Conservation (phyloP, 2,888 invertebrate genomes). For the Cacoxenus indagator region DNA sequence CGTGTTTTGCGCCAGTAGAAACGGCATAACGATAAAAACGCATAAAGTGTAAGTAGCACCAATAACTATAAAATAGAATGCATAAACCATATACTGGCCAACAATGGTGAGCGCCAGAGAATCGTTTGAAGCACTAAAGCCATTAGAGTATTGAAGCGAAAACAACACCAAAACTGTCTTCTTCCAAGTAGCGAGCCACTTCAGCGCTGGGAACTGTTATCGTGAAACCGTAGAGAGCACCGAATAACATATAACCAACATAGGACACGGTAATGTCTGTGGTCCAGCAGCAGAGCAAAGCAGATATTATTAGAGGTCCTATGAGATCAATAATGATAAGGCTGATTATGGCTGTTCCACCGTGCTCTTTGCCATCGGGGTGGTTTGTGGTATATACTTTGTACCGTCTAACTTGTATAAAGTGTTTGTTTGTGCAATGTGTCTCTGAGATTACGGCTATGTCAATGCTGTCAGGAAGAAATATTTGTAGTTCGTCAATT, state of each 20-base stretch:
- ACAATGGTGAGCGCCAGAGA: slow-evolving; percentile 70
- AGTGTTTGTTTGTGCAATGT: too few relatives aligned
- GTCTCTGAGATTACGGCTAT: too few relatives aligned
- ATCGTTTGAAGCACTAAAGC: slow-evolving; percentile 85
- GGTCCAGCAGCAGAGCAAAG: slow-evolving; percentile 74
- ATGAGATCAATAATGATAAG: too few relatives aligned
- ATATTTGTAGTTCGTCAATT: too few relatives aligned
- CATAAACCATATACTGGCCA: slow-evolving; percentile 66
- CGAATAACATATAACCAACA: slow-evolving; percentile 80
- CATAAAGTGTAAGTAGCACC: slow-evolving; percentile 61
- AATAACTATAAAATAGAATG: slow-evolving; percentile 65
- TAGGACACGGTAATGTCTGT: slow-evolving; percentile 80
- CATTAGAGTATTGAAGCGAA: slow-evolving; percentile 89
- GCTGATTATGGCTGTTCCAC: too few relatives aligned
- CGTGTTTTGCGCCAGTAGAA: too few relatives aligned
- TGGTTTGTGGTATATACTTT: too few relatives aligned
- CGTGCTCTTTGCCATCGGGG: too few relatives aligned
- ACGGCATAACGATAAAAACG: too few relatives aligned
- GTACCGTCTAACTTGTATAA: too few relatives aligned
- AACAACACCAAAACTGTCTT: slow-evolving; percentile 89
- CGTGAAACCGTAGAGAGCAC: slow-evolving; percentile 82
- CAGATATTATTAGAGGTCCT: too few relatives aligned
- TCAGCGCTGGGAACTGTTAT: slow-evolving; percentile 78
- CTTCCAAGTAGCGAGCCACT: slow-evolving; percentile 84
- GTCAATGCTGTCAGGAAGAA: too few relatives aligned